Conservation (phyloP, 2,888 invertebrate genomes). For the Nectonema munidae region DNA sequence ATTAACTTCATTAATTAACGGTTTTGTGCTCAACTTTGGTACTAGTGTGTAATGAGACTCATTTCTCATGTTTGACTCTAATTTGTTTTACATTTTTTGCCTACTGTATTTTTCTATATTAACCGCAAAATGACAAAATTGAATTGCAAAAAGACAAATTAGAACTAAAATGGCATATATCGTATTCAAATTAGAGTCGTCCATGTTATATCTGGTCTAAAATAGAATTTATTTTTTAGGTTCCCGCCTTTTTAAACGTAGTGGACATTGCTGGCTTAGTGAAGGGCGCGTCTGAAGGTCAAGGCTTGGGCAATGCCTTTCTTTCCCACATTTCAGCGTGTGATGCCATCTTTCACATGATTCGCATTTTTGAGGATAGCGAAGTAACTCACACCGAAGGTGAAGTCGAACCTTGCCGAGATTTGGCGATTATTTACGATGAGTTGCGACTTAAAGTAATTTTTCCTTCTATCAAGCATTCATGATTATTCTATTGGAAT, state of each 20-base stretch:
- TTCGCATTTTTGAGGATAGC: conserved; percentile 36
- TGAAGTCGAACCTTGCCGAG: conserved; percentile 77
- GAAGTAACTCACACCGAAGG: conserved; percentile 94
- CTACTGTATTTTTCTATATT: conserved; percentile 2
- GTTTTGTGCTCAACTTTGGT: too few species aligned
- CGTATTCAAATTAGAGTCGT: not conserved
- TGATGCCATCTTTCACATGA: conserved; percentile 82
- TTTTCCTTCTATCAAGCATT: too few species aligned
- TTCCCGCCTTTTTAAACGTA: conserved; percentile 79
- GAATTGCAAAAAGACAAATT: too few species aligned
- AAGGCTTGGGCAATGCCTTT: conserved; percentile 90
- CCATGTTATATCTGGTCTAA: conserved; percentile 16
- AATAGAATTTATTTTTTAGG: too few species aligned
- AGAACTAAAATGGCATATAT: not conserved
- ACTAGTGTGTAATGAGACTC: conserved; percentile 2
- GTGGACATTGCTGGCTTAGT: conserved; percentile 95
- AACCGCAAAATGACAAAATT: too few species aligned
- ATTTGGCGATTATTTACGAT: conserved; percentile 74
- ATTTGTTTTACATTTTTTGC: conserved; percentile 10
- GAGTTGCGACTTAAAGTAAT: conserved; percentile 74
- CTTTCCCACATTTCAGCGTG: conserved; percentile 90
- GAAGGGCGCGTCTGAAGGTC: conserved; percentile 83
- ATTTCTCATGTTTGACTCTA: conserved; percentile 8
- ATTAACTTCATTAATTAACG: too few species aligned
- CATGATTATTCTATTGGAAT: too few species aligned